These are phyloP conservation scores for Acleris laterana DNA, from an alignment of 2,888 invertebrate genomes.

Conservation along the genomic window DNA sequence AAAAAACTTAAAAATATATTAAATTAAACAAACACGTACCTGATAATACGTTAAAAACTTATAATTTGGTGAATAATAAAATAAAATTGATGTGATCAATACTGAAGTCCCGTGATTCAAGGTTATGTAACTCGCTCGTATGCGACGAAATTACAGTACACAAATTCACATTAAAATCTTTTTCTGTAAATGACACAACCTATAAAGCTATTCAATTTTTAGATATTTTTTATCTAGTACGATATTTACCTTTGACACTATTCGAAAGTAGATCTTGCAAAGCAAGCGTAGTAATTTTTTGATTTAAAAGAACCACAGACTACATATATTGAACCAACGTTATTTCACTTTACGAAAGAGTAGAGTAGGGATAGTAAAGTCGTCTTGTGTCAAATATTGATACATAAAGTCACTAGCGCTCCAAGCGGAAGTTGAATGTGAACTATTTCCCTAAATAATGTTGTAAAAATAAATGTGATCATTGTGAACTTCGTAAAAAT, in stretches of 20 bases:
- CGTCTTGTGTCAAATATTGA: no score
- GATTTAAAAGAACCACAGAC: conserved; percentile 62
- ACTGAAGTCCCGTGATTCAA: conserved; percentile 82
- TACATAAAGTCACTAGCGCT: no score
- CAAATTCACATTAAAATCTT: conserved; percentile 23
- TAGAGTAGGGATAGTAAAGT: no score
- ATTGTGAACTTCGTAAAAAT: no score
- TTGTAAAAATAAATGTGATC: no score
- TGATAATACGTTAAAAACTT: conserved; percentile 45
- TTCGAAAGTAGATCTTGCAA: conserved; percentile 59
- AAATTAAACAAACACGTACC: conserved; percentile 49
- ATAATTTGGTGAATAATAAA: conserved; percentile 50
- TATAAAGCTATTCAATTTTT: conserved; percentile 18
- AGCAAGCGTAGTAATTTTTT: conserved; percentile 73
- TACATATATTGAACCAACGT: not conserved
- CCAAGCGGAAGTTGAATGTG: no score
- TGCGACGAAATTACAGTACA: conserved; percentile 56
- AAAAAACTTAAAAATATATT: conserved; percentile 1
- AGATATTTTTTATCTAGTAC: conserved; percentile 47
- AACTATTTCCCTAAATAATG: no score
- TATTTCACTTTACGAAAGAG: no score
- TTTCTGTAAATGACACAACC: conserved; percentile 22
- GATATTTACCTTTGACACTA: conserved; percentile 78
- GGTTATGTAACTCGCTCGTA: conserved; percentile 80
- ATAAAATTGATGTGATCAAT: conserved; percentile 63